Evolutionary conservation across 1,140 invertebrate genomes (phyloP).

Genomic region (Lepeophtheirus salmonis): DNA sequence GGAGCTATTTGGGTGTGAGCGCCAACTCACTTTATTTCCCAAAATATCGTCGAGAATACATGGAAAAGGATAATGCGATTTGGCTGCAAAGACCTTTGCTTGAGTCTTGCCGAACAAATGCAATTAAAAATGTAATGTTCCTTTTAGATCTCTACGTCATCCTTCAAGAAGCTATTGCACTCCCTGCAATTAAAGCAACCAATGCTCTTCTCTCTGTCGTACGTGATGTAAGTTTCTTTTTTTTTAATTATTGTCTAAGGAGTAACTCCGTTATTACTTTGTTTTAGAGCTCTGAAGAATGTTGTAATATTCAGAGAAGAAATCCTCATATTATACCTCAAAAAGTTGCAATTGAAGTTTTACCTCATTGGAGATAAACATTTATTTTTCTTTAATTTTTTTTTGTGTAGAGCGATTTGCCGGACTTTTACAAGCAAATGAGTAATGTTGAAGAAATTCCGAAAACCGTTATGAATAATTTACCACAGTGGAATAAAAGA

Average conservation of each 20-base stretch:
- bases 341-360: not conserved
- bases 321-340: not conserved
- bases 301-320: not conserved
- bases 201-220: not conserved
- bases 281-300: not conserved
- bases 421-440: not conserved
- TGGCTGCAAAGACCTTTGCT: conserved; percentile 1
- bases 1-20: not conserved
- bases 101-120: not conserved
- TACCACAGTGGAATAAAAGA: not conserved
- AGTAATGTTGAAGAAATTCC: not conserved
- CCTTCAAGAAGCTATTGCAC: not conserved
- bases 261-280: not conserved
- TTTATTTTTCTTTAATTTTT: not conserved
- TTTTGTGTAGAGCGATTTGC: not conserved
- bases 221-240: conserved; percentile 4
- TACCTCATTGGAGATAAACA: not conserved
- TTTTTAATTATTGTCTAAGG: not conserved
- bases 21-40: not conserved
- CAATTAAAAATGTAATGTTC: conserved; percentile 1
- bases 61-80: not conserved
- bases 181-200: not conserved
- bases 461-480: not conserved
- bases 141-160: conserved; percentile 1
- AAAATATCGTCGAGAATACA: not conserved